Conservation (phyloP, 2,888 invertebrate species). For the Adineta ricciae region DNA sequence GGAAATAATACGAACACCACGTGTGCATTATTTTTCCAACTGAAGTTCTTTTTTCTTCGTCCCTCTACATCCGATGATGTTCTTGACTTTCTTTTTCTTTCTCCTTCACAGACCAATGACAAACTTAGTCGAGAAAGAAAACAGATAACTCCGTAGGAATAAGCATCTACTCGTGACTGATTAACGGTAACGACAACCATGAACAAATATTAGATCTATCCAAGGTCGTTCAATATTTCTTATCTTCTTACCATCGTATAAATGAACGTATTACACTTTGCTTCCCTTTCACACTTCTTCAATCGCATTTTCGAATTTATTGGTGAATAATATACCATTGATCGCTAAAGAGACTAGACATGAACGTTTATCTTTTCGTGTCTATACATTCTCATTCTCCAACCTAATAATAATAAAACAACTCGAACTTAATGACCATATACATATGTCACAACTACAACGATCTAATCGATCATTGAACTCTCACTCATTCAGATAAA, state of each 20-base stretch:
- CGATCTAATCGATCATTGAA: not conserved
- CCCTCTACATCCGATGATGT: not conserved
- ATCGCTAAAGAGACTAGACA: not conserved
- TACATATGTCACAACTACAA: not conserved
- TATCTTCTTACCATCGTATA: not conserved
- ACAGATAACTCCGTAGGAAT: not conserved
- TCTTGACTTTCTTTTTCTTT: not conserved
- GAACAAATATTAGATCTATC: not conserved
- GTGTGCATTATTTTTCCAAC: not conserved
- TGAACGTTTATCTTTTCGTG: not conserved
- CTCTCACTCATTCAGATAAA: not conserved
- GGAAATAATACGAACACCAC: not conserved
- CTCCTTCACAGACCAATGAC: not conserved
- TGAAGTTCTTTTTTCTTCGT: not conserved
- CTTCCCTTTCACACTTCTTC: not conserved
- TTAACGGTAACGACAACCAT: not conserved
- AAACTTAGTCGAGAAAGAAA: not conserved
- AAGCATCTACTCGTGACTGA: not conserved
- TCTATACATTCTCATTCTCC: not conserved
- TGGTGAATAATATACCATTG: not conserved
- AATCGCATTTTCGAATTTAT: not conserved
- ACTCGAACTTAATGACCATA: not conserved
- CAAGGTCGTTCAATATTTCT: not conserved
- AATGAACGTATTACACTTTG: no score
- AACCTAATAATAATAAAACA: not conserved